These are phyloP conservation scores for Caranx melampygus DNA, from an alignment of 2,113 vertebrate species.

Conservation along the genomic window DNA sequence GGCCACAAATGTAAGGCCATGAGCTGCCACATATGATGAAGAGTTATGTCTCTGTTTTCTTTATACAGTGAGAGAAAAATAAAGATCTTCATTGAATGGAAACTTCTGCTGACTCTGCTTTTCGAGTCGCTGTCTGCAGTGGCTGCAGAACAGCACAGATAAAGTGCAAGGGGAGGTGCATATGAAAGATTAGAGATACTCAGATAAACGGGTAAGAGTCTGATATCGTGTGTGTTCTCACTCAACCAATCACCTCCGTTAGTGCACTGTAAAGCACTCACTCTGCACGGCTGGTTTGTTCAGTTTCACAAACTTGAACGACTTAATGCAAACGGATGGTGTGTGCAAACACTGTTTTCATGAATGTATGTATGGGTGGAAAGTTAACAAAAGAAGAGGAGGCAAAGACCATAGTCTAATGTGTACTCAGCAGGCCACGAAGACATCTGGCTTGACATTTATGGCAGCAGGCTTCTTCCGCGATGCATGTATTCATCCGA, in stretches of 20 bases:
- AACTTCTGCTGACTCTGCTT: conserved; percentile 18
- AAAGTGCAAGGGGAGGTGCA: conserved; percentile 10
- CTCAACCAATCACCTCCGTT: not conserved
- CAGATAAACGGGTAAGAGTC: conserved; percentile 22
- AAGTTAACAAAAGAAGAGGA: conserved; percentile 5
- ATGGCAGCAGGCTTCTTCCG: not conserved
- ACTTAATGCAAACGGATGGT: not conserved
- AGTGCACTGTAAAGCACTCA: not conserved
- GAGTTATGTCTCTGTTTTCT: not conserved
- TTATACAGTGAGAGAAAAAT: not conserved
- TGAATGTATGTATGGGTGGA: not conserved
- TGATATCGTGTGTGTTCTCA: conserved; percentile 3
- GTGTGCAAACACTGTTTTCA: conserved; percentile 27
- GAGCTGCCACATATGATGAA: not conserved
- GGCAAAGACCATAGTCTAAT: conserved; percentile 4
- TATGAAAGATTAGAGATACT: conserved; percentile 36
- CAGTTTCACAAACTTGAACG: not conserved
- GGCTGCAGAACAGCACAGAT: conserved; percentile 35
- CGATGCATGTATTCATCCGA: conserved; percentile 25
- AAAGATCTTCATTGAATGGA: not conserved
- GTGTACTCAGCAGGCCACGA: conserved; percentile 40
- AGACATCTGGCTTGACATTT: conserved; percentile 35
- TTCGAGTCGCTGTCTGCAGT: not conserved
- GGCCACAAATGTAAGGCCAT: not conserved
- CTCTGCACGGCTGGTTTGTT: not conserved